A percentile compares a stretch with the other conserved stretches of the same genome.
phyloP scores from a whole-genome alignment of 1,140 invertebrate genomes.

The Babylonia areolata region DNA sequence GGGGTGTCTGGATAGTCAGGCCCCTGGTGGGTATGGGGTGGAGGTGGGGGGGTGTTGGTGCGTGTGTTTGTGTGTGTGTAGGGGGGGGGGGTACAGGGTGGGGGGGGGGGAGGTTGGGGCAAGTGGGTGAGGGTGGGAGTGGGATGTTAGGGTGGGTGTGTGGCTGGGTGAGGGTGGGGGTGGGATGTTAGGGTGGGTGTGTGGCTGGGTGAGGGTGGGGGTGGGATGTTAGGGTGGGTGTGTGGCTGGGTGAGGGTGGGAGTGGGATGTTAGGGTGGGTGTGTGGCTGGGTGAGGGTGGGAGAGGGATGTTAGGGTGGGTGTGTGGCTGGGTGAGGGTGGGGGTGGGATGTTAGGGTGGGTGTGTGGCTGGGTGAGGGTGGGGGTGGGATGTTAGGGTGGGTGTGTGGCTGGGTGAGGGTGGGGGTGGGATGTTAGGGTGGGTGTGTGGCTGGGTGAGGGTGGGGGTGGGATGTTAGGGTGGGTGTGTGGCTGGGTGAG shows the following conservation, averaged over 20 bases:
- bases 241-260: not conserved
- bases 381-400: not conserved
- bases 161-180: conserved; percentile 14
- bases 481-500: not conserved
- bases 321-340: not conserved
- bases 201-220: not conserved
- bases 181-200: too few relatives aligned
- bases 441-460: not conserved
- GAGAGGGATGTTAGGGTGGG: too few relatives aligned
- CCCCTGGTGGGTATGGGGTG: not conserved
- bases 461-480: not conserved
- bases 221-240: not conserved
- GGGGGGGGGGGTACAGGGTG: too few relatives aligned
- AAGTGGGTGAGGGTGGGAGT: not conserved
- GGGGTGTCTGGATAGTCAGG: too few relatives aligned
- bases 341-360: not conserved
- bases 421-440: too few relatives aligned
- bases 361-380: not conserved
- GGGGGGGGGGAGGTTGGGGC: not conserved
- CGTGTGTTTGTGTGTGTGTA: conserved; percentile 3
- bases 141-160: not conserved
- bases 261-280: not conserved
- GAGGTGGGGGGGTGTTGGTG: not conserved
- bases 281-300: not conserved
- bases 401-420: not conserved